Conservation (phyloP, 1,140 invertebrate species). For the Cotesia typhae region DNA sequence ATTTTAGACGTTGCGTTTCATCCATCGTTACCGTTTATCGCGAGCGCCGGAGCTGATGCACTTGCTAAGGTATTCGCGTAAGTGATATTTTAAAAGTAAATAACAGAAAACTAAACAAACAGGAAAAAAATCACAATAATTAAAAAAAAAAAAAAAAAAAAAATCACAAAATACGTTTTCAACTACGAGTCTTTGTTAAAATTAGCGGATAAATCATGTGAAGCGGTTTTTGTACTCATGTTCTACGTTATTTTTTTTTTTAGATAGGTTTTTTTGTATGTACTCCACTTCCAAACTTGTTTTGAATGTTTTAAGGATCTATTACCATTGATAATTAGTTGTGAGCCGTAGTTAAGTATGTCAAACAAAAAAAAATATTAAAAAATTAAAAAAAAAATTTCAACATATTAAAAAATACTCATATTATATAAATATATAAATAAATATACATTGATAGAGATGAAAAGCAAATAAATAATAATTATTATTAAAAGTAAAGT, state of each 20-base stretch:
- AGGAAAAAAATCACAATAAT: slow-evolving; percentile 61
- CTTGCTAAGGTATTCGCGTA: slow-evolving; percentile 97
- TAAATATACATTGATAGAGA: slow-evolving; percentile 5
- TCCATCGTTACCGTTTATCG: slow-evolving; percentile 97
- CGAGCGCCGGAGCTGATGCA: slow-evolving; percentile 97
- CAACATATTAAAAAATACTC: slow-evolving; percentile 41
- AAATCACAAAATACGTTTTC: slow-evolving; percentile 73
- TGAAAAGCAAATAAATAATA: slow-evolving; percentile 17
- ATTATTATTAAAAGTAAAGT: background rate
- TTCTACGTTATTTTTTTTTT: slow-evolving; percentile 46
- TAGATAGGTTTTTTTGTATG: slow-evolving; percentile 59
- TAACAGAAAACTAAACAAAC: background rate
- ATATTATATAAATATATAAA: slow-evolving; percentile 34
- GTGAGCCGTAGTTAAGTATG: slow-evolving; percentile 9
- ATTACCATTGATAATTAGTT: slow-evolving; percentile 16
- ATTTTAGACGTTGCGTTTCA: slow-evolving; percentile 99
- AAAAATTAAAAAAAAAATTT: slow-evolving; percentile 28
- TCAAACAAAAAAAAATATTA: slow-evolving; percentile 13
- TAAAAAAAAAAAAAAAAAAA: slow-evolving; percentile 72
- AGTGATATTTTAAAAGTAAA: slow-evolving; percentile 45
- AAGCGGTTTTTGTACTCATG: slow-evolving; percentile 61
- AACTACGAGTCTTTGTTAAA: slow-evolving; percentile 57
- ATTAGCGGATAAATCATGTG: slow-evolving; percentile 34
- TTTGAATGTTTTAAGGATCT: slow-evolving; percentile 34
- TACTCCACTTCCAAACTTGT: slow-evolving; percentile 43